Conservation (phyloP, 2,113 vertebrate genomes). For the Chunga burmeisteri region DNA sequence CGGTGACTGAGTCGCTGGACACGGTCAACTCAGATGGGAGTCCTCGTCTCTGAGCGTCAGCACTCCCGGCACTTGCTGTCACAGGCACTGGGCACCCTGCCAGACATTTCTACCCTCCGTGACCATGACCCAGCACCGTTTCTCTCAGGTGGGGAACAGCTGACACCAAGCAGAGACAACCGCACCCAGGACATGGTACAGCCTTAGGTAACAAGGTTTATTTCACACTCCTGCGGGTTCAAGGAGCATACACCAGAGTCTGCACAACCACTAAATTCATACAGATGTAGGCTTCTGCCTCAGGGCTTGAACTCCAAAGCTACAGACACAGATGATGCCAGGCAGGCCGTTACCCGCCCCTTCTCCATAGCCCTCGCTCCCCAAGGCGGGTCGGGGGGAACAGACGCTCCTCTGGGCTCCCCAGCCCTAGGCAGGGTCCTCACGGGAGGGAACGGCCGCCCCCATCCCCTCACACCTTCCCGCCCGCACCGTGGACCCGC, state of each 20-base stretch:
- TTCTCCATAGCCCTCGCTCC: neutral
- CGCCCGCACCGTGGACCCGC: neutral
- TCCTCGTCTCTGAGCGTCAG: fast-evolving
- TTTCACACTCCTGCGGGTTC: fast-evolving
- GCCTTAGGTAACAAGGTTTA: neutral
- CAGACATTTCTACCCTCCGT: neutral
- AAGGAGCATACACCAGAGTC: fast-evolving
- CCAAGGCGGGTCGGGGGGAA: fast-evolving
- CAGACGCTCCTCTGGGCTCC: fast-evolving
- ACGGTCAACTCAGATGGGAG: fast-evolving
- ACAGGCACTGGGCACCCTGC: fast-evolving
- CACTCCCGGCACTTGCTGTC: neutral
- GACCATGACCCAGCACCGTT: fast-evolving
- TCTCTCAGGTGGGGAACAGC: neutral
- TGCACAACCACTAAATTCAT: fast-evolving
- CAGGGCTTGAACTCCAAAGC: too few species aligned
- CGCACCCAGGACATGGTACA: neutral
- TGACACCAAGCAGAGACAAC: neutral
- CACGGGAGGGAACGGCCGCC: too few species aligned
- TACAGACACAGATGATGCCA: neutral
- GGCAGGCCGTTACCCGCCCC: neutral
- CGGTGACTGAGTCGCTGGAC: fast-evolving
- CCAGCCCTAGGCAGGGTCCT: neutral
- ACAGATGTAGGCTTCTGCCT: neutral
- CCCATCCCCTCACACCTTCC: neutral